Evolutionary conservation across 1,140 invertebrate species (phyloP).

Genomic region (Nomia melanderi): DNA sequence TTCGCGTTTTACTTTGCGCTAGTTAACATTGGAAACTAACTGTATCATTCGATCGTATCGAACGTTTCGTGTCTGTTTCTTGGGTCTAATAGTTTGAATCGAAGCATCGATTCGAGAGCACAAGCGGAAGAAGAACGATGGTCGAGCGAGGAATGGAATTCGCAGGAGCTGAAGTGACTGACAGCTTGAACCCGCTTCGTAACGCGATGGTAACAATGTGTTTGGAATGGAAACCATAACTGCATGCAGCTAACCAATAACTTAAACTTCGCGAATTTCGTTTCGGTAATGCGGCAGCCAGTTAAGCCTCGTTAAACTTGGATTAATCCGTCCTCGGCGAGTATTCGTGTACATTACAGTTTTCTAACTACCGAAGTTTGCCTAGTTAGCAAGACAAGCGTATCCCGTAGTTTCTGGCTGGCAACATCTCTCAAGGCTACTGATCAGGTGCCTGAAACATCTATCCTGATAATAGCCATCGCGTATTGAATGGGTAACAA

Average conservation of each 20-base stretch:
- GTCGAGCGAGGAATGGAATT: no score
- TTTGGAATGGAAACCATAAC: background rate
- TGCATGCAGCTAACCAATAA: background rate
- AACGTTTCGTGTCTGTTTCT: no score
- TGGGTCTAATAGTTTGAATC: no score
- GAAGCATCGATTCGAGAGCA: no score
- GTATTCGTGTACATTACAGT: conserved; percentile 5
- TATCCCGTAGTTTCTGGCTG: background rate
- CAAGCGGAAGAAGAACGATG: no score
- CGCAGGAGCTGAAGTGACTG: no score
- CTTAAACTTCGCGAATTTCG: background rate
- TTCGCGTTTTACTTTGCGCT: no score
- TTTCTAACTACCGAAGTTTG: conserved; percentile 8
- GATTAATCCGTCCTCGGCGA: background rate
- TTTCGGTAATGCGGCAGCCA: background rate
- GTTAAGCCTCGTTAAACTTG: conserved; percentile 6
- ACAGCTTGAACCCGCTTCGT: no score
- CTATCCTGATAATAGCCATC: background rate
- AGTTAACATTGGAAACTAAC: no score
- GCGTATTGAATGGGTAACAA: background rate
- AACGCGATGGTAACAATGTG: no score
- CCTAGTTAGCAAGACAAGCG: background rate
- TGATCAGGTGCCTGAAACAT: background rate
- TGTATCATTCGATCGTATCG: no score
- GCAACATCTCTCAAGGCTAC: background rate